phyloP scores from a whole-genome alignment of 1,140 invertebrate genomes.

The Lucilia sericata region DNA sequence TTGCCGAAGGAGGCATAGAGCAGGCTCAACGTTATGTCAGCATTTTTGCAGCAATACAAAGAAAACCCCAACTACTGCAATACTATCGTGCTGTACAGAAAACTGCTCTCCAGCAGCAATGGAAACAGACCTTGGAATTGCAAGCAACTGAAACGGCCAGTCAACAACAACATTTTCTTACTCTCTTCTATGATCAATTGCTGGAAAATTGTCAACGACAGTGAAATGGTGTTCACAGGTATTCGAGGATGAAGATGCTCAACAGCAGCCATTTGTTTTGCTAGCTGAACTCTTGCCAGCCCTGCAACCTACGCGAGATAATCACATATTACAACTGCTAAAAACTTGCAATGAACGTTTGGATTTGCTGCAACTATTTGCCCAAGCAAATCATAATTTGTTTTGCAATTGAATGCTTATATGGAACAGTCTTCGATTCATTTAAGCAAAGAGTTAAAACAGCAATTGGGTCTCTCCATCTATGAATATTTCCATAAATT shows the following conservation, averaged over 20 bases:
- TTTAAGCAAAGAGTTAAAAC: constrained; percentile 51
- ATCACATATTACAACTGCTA: constrained; percentile 68
- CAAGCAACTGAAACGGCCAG: constrained; percentile 69
- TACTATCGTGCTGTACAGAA: constrained; percentile 87
- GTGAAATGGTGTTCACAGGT: constrained; percentile 82
- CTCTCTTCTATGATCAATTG: constrained; percentile 79
- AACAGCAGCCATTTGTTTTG: constrained; percentile 59
- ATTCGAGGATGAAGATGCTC: constrained; percentile 70
- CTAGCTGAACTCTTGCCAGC: constrained; percentile 59
- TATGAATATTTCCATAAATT: constrained; percentile 70
- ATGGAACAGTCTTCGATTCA: constrained; percentile 57
- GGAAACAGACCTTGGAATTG: constrained; percentile 71
- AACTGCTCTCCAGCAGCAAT: constrained; percentile 76
- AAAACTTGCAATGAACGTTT: constrained; percentile 76
- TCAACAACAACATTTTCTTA: constrained; percentile 70
- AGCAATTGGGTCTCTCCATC: constrained; percentile 68
- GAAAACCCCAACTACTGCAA: constrained; percentile 82
- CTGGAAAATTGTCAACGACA: constrained; percentile 81
- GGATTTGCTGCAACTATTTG: constrained; percentile 73
- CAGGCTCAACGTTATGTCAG: constrained; percentile 78
- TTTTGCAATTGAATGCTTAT: constrained; percentile 60
- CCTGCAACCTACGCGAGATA: constrained; percentile 62
- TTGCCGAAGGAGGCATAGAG: constrained; percentile 80
- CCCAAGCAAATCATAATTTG: constrained; percentile 62
- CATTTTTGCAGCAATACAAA: constrained; percentile 81